Evolutionary conservation across 2,113 vertebrate genomes (phyloP).

Genomic region (Bubo scandiacus): DNA sequence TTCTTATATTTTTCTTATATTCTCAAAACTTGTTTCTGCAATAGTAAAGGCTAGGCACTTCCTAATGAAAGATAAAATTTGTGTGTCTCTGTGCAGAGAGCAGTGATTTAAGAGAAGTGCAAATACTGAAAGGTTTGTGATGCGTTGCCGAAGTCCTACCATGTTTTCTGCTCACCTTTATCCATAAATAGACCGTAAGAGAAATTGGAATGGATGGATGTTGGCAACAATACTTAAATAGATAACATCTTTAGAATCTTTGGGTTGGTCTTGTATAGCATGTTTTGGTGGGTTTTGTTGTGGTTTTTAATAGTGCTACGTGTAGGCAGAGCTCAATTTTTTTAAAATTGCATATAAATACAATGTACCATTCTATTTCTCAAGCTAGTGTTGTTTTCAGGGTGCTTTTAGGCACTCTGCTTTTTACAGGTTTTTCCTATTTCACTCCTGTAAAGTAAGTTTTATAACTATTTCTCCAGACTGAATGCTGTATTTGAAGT

Average conservation of each 20-base stretch:
- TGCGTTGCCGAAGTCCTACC: neutral
- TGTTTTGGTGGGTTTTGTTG: neutral
- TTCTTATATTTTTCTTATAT: neutral
- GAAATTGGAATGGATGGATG: neutral
- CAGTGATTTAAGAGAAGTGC: neutral
- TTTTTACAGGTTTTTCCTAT: neutral
- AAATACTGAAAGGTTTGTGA: neutral
- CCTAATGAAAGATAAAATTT: neutral
- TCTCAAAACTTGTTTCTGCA: neutral
- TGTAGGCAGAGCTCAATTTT: neutral
- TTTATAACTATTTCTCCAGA: conserved; percentile 66
- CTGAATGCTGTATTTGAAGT: conserved; percentile 90
- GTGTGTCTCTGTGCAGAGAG: neutral
- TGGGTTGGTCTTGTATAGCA: neutral
- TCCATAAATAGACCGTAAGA: neutral
- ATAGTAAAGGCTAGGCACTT: neutral
- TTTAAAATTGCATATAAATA: neutral
- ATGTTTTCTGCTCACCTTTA: neutral
- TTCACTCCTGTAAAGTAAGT: neutral
- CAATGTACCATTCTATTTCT: neutral
- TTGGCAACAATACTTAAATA: neutral
- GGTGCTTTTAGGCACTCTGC: neutral
- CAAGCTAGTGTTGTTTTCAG: neutral
- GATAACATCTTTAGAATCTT: neutral
- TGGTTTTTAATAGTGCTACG: neutral